A percentile compares a stretch with the other conserved stretches of the same genome.
These are phyloP conservation scores for Orthosia gothica DNA, from an alignment of 2,888 invertebrate genomes.

Conservation along the genomic window DNA sequence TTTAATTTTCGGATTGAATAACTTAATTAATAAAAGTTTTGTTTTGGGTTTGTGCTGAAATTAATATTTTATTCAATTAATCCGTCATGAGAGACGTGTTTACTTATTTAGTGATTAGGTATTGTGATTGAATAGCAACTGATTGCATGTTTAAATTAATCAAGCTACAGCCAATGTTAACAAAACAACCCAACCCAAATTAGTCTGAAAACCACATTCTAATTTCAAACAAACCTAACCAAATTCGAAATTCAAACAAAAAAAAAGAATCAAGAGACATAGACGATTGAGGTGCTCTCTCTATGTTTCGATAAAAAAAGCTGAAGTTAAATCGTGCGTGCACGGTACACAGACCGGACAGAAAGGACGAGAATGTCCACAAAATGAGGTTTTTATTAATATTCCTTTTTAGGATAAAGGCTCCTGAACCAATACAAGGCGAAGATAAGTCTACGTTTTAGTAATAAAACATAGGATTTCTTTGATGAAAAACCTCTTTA, in stretches of 20 bases:
- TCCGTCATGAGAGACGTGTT: not conserved
- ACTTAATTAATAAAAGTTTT: constrained; percentile 33
- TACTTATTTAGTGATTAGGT: not conserved
- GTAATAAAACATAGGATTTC: constrained; percentile 61
- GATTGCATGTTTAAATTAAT: constrained; percentile 5
- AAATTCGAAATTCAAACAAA: not conserved
- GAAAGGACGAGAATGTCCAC: no score
- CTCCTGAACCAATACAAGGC: no score
- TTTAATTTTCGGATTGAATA: constrained; percentile 34
- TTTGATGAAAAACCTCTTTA: constrained; percentile 48
- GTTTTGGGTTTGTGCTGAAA: no score
- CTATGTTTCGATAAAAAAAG: constrained; percentile 24
- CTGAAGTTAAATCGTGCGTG: no score
- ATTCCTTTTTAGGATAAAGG: no score
- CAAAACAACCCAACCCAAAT: not conserved
- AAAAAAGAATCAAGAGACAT: not conserved
- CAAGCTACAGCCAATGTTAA: not conserved
- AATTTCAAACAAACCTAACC: constrained; percentile 7
- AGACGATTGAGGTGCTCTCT: constrained; percentile 8
- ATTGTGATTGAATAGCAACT: constrained; percentile 8
- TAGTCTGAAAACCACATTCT: not conserved
- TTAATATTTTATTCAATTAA: constrained; percentile 15
- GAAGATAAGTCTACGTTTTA: constrained; percentile 66
- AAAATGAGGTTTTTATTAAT: no score
- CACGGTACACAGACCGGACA: no score